Base-by-base conservation (phyloP, 2,888 invertebrate species). In the Acutogordius australiensis region DNA sequence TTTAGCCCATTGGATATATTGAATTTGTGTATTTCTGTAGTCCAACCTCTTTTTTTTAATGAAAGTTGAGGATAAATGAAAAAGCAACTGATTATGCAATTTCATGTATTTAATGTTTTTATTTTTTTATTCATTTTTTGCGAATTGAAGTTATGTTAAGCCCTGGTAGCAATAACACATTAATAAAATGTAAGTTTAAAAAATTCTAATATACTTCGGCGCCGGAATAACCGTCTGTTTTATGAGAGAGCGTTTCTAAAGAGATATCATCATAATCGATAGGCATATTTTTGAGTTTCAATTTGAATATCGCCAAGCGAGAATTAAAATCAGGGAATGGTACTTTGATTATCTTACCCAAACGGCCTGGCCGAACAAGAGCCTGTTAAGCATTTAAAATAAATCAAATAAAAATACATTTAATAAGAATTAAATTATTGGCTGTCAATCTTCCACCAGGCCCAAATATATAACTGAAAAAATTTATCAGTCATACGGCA, bases 301-400 rank as follows among this genome's bases (percentile, higher is more conserved):
- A 77, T 61, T 76, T 74, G 58, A 94, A 78, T 64, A 97, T 90
- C 67, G 84, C 82, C 60, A 72, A 68, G 63, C 94, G 75, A 0
- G 88, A 85, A 57, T 76, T 75, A 0, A 72, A 72, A 71, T 88
- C 82, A 0, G 94, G 94, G 60, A 97, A 72, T 0, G 86, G 83
- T 0, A 97, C 90, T 68, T 94, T 87, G 60, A 94, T 80, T 29
- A 88, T 78, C 61, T 85, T 76, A 71, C 90, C 90, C 57, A 94
- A 75, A 56, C 91, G 77, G 0, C 91, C 88, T 0, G 90, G 88
- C 61, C 91, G 75, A 28, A 94, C 72, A 26, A 97, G 72, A 0
- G 91, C 91, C 77, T 78, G 66, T n/a, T n/a, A n/a, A n/a, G n/a
- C n/a, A n/a, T n/a, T 60, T 66, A 57, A 61, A 51, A 62, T 59